Percentiles rank a stretch among this genome's conserved stretches.
These are phyloP conservation scores for Amblyteles armatorius DNA, from an alignment of 2,888 invertebrate genomes.

Conservation along the genomic window DNA sequence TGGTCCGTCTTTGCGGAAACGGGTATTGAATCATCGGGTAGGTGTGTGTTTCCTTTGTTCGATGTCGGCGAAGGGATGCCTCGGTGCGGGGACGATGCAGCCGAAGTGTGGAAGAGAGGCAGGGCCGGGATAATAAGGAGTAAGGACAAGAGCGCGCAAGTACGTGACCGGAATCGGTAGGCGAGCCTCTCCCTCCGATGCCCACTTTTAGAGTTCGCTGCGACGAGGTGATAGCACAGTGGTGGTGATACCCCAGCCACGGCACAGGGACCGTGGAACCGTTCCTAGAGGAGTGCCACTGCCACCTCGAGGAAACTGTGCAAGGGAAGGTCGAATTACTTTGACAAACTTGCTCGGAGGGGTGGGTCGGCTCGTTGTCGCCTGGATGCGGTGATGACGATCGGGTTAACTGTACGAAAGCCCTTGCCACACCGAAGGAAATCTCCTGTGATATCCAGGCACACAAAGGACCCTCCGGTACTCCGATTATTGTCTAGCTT, in stretches of 20 bases:
- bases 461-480: background rate
- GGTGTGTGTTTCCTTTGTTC: conserved; percentile 44
- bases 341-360: conserved; percentile 77
- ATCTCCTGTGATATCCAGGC: background rate
- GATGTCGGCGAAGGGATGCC: conserved; percentile 12
- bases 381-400: conserved; percentile 50
- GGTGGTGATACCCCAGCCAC: conserved; percentile 19
- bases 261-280: conserved; percentile 20
- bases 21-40: background rate
- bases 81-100: conserved; percentile 19
- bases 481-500: background rate
- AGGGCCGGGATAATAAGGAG: conserved; percentile 65
- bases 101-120: conserved; percentile 29
- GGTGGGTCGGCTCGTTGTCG: conserved; percentile 62
- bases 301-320: conserved; percentile 38
- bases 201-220: conserved; percentile 21
- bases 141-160: conserved; percentile 60
- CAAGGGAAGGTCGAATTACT: conserved; percentile 78
- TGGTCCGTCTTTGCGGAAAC: background rate
- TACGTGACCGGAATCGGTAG: conserved; percentile 60
- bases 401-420: conserved; percentile 39
- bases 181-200: conserved; percentile 10
- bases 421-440: conserved; percentile 12
- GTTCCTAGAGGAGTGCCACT: conserved; percentile 13
- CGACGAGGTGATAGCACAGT: conserved; percentile 23